These are phyloP conservation scores for Zele albiditarsus DNA, from an alignment of 2,888 invertebrate species.

Conservation along the genomic window DNA sequence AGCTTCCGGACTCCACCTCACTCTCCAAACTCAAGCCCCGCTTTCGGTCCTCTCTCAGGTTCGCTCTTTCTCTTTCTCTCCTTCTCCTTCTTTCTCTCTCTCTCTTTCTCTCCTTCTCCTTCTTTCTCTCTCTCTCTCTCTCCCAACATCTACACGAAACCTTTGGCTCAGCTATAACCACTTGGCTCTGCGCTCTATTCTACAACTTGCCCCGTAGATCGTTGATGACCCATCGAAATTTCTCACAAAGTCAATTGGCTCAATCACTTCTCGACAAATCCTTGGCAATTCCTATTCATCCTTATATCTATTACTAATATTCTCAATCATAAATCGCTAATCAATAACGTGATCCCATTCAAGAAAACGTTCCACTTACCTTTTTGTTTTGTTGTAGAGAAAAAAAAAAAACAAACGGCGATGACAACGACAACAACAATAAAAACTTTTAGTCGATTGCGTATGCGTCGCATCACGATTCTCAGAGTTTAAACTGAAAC, in stretches of 20 bases:
- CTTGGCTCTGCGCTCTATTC: neutral
- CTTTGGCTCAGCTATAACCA: constrained; percentile 17
- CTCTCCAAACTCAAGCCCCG: constrained; percentile 38
- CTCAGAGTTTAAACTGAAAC: constrained; percentile 39
- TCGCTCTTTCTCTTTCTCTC: too few species aligned
- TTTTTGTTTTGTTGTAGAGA: neutral
- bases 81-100: neutral
- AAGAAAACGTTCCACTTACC: neutral
- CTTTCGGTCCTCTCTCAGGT: constrained; percentile 12
- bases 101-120: too few species aligned
- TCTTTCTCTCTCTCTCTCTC: neutral
- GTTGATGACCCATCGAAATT: constrained; percentile 22
- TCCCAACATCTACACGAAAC: neutral
- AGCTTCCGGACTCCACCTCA: constrained; percentile 42
- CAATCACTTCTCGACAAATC: neutral
- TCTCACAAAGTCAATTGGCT: constrained; percentile 6
- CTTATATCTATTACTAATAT: neutral
- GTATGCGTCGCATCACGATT: constrained; percentile 35
- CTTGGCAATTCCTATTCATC: neutral
- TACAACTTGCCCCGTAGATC: constrained; percentile 15
- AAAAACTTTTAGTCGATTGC: constrained; percentile 31
- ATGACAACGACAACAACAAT: neutral
- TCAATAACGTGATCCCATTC: neutral
- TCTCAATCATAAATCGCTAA: neutral
- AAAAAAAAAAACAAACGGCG: neutral